A percentile compares a stretch with the other conserved stretches of the same genome.
phyloP scores from a whole-genome alignment of 2,888 invertebrate genomes.

The Nephrotoma appendiculata region DNA sequence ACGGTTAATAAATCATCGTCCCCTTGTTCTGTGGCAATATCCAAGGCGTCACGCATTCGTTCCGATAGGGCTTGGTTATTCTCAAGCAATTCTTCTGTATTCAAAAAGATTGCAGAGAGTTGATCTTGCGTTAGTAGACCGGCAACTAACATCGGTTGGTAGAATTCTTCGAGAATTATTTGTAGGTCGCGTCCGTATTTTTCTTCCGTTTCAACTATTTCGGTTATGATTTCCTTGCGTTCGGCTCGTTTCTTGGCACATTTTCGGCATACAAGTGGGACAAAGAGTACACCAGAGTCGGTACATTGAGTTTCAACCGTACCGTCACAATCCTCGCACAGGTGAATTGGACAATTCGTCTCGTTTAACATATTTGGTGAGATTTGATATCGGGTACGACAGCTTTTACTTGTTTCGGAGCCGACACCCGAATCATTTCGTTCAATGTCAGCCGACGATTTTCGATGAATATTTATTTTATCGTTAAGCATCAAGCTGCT shows the following conservation, averaged over 20 bases:
- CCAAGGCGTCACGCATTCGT: constrained; percentile 71
- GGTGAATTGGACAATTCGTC: constrained; percentile 46
- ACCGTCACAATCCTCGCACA: constrained; percentile 80
- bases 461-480: constrained; percentile 36
- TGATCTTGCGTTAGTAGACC: constrained; percentile 84
- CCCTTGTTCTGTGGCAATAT: constrained; percentile 68
- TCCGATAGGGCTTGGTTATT: constrained; percentile 76
- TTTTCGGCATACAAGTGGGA: constrained; percentile 71
- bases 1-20: constrained; percentile 76
- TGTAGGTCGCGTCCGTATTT: constrained; percentile 88
- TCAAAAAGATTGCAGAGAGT: constrained; percentile 81
- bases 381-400: constrained; percentile 55
- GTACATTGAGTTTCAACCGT: constrained; percentile 60
- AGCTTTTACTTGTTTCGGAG: constrained; percentile 79
- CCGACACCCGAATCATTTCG: constrained; percentile 87
- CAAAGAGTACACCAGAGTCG: constrained; percentile 55
- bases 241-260: constrained; percentile 80
- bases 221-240: constrained; percentile 84
- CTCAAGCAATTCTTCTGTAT: constrained; percentile 81
- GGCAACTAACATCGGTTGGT: constrained; percentile 84
- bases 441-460: constrained; percentile 62
- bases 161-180: constrained; percentile 85
- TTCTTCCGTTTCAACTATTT: constrained; percentile 91
- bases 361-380: constrained; percentile 35
- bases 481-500: constrained; percentile 49